phyloP scores from a whole-genome alignment of 2,797 vertebrate genomes.

The Amblyraja radiata region DNA sequence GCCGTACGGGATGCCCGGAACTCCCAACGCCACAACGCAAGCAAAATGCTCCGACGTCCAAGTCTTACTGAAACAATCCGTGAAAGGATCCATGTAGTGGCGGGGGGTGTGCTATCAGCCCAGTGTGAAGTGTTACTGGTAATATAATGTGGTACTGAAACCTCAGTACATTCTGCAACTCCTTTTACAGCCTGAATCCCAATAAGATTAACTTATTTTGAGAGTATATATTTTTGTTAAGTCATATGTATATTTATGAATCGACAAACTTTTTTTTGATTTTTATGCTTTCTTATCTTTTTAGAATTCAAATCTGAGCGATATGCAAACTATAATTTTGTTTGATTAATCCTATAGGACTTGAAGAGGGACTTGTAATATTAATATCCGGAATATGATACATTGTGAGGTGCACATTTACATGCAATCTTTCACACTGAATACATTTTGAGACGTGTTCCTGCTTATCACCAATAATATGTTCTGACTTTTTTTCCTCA shows the following conservation, averaged over 20 bases:
- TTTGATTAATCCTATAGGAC: background rate
- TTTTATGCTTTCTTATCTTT: conserved; percentile 22
- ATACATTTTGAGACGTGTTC: background rate
- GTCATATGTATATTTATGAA: conserved; percentile 32
- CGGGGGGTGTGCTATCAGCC: background rate
- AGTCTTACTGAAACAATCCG: background rate
- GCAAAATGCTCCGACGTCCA: background rate
- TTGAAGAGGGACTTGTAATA: background rate
- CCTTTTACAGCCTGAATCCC: conserved; percentile 31
- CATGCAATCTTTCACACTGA: background rate
- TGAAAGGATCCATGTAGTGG: background rate
- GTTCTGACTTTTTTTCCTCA: background rate
- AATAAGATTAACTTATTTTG: conserved; percentile 28
- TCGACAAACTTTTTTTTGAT: background rate
- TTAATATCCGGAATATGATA: conserved; percentile 10
- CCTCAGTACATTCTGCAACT: conserved; percentile 11
- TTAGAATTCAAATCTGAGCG: background rate
- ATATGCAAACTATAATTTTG: background rate
- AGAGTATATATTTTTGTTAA: conserved; percentile 37
- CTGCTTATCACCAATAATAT: background rate
- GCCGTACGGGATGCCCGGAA: background rate
- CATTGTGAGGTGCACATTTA: background rate
- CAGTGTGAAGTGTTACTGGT: conserved; percentile 24
- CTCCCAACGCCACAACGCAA: background rate
- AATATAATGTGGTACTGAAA: conserved; percentile 22